These are phyloP conservation scores for Actinernus sp. DNA, from an alignment of 92 coral and sea anemone genomes.

Conservation along the genomic window DNA sequence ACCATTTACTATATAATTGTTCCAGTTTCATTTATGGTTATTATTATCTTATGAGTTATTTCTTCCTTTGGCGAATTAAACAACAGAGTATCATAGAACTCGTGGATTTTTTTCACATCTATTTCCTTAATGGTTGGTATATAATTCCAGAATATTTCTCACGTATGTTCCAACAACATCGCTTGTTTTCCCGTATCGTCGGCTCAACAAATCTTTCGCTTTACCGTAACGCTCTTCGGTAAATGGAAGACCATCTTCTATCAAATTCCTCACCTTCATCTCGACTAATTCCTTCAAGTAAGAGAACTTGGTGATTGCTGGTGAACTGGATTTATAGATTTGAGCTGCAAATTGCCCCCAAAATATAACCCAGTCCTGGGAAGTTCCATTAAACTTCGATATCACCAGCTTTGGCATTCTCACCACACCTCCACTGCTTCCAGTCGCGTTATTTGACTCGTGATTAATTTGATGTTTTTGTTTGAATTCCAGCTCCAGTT, in stretches of 20 bases:
- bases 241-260: slow-evolving; percentile 26
- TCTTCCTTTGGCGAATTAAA: too few relatives aligned
- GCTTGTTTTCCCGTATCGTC: slow-evolving; percentile 10
- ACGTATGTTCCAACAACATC: slow-evolving; percentile 14
- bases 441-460: slow-evolving; percentile 8
- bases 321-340: not conserved
- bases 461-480: not conserved
- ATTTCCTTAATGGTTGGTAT: slow-evolving; percentile 10
- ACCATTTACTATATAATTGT: too few relatives aligned
- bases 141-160: slow-evolving; percentile 1
- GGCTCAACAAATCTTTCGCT: not conserved
- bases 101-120: too few relatives aligned
- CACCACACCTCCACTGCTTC: too few relatives aligned
- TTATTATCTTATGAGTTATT: too few relatives aligned
- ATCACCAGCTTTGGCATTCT: too few relatives aligned
- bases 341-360: slow-evolving; percentile 8
- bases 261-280: not conserved
- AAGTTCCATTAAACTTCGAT: too few relatives aligned
- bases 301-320: slow-evolving; percentile 5
- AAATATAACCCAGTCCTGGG: slow-evolving; percentile 11
- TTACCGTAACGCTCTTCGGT: slow-evolving; percentile 14
- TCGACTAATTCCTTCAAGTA: slow-evolving; percentile 19
- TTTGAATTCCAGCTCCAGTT: not conserved
- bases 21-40: too few relatives aligned
- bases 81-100: too few relatives aligned